Base-by-base conservation (phyloP, 2,888 invertebrate species). In the Acrocera orbiculus region DNA sequence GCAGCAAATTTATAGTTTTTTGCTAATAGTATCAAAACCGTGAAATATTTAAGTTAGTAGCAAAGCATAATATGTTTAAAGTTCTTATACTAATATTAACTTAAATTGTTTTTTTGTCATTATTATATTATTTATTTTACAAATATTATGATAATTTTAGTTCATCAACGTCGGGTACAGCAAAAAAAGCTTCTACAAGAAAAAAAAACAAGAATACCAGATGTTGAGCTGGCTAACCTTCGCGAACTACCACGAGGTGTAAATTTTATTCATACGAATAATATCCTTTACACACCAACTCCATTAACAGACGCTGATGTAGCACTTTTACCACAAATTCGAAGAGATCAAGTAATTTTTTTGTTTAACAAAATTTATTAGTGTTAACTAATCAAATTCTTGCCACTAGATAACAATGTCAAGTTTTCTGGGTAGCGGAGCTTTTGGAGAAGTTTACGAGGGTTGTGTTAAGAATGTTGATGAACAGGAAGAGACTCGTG, bases 371-470 rank as follows among this genome's bases (percentile, higher is more conserved):
- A 10, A 22, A 22, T 4, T 4, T 22, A 7, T 22, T 22, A 22
- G n/a, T 9, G 14, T 9, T 26, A 5, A 17, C 26, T 11, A 26
- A 24, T 13, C 10, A n/a, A 11, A 6, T 27, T 9, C 24, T 5
- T 33, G 8, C 7, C 34, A 16, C n/a, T 13, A 40, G 40, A 80
- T 96, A 36, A 80, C 78, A 0, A 62, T 90, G 17, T 77, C 76
- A 10, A 85, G 85, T 51, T 87, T 90, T 53, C 65, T 98, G 33
- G 96, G 95, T 1, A 83, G 86, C 37, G 96, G 96, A 0, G 93
- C 93, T 1, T 98, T 96, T 51, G 96, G 96, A 1, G 92, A 95
- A 61, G 96, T 96, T 2, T 92, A 83, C 54, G 89, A 92, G 63
- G 96, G 95, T 1, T 67, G 79, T 39, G 83, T 87, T 0, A 69